Evolutionary conservation across 2,888 invertebrate species (phyloP).

Genomic region (Tipula unca): DNA sequence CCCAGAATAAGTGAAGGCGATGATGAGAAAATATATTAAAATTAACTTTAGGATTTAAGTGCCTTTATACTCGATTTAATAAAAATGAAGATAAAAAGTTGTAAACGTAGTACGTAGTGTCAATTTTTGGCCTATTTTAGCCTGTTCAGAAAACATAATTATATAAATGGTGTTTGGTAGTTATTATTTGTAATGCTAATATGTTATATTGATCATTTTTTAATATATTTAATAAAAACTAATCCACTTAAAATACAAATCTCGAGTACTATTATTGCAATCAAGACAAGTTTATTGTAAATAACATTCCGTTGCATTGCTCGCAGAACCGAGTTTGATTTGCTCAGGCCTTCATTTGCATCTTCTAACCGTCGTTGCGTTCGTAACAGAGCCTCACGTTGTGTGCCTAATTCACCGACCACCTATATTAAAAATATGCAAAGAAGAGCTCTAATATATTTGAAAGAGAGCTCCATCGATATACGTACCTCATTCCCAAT

Average conservation of each 20-base stretch:
- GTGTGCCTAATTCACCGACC: conserved; percentile 63
- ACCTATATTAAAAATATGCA: conserved; percentile 40
- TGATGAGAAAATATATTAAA: background rate
- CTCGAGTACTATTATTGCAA: conserved; percentile 66
- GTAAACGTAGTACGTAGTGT: too few relatives aligned
- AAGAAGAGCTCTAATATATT: background rate
- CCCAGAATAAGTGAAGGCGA: conserved; percentile 24
- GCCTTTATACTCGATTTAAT: background rate
- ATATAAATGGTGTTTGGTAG: background rate
- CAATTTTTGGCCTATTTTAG: background rate
- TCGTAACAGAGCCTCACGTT: conserved; percentile 63
- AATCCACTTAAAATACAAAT: conserved; percentile 52
- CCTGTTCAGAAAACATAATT: background rate
- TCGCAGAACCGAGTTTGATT: conserved; percentile 54
- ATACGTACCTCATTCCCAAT: conserved; percentile 54
- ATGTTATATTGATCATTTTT: conserved; percentile 27
- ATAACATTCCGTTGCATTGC: conserved; percentile 60
- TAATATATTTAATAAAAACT: conserved; percentile 55
- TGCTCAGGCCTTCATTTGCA: conserved; percentile 61
- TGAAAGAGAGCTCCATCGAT: background rate
- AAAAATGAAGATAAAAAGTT: background rate
- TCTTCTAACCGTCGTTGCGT: conserved; percentile 57
- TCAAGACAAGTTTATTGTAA: conserved; percentile 65
- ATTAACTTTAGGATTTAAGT: background rate
- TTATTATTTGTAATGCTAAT: background rate